Base-by-base conservation (phyloP, 2,888 invertebrate genomes). In the Nineta flava region DNA sequence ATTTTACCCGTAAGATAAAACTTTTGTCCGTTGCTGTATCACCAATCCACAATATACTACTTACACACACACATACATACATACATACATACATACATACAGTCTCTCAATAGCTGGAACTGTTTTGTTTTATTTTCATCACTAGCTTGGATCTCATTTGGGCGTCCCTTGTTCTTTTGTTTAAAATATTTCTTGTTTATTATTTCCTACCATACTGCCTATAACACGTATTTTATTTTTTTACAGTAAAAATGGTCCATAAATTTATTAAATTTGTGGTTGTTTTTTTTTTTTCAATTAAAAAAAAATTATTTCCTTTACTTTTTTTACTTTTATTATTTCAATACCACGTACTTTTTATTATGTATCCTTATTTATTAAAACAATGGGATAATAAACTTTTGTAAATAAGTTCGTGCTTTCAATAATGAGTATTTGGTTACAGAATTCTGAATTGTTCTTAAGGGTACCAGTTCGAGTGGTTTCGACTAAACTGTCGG, bases 181-280 rank as follows among this genome's bases (percentile, higher is more conserved):
- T 63, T 63, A 62, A 63, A 64, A 63, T 62, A 59, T 61, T 62
- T 61, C 62, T 64, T 64, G 64, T 65, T 65, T 64, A 65, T 64
- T 64, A 63, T 63, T 62, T 62, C 62, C 60, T 48, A 48, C 48
- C 48, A 48, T 40, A 41, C 48, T 35, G 41, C 40, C 31, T 44
- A 44, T 44, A 44, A 44, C 44, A 44, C 44, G 44, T 44, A 44
- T 21, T 19, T 44, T 21, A 21, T 44, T 19, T 26, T 44, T 38
- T n/a, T 38, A 38, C 38, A 38, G 38, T 38, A 15, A 38, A 38
- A 38, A 26, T 26, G 26, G 26, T 26, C 26, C 26, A 26, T 26
- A 26, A 26, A 44, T 44, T 9, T 44, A n/a, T 44, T 5, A 10
- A 12, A 15, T 4, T 42, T 41, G 9, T 41, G 41, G 15, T 17